Conservation (phyloP, 2,113 vertebrate species). For the Dasyornis broadbenti region DNA sequence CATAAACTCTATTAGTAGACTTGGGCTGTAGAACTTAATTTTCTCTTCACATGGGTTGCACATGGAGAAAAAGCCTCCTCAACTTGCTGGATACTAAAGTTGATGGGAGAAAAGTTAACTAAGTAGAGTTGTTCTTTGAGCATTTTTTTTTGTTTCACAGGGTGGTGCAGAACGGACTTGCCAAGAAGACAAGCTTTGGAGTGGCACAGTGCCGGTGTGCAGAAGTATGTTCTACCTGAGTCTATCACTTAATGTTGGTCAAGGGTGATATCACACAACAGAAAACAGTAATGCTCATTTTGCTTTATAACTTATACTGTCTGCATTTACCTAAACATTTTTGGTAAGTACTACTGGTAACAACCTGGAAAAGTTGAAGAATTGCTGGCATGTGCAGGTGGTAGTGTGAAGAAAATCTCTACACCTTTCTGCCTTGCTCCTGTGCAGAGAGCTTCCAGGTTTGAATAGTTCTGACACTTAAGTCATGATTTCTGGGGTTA, state of each 20-base stretch:
- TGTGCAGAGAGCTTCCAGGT: neutral
- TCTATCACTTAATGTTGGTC: neutral
- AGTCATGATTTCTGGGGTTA: neutral
- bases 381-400: neutral
- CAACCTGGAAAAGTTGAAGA: neutral
- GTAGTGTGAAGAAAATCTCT: neutral
- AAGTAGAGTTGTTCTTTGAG: neutral
- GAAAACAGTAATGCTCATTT: neutral
- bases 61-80: neutral
- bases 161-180: constrained; percentile 82
- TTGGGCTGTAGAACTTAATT: neutral
- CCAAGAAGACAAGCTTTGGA: constrained; percentile 84
- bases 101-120: neutral
- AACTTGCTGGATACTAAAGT: neutral
- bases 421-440: neutral
- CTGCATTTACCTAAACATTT: neutral
- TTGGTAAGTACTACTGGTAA: neutral
- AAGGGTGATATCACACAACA: neutral
- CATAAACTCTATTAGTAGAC: neutral
- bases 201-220: constrained; percentile 79
- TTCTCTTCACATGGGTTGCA: neutral
- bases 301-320: neutral
- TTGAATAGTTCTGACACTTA: neutral
- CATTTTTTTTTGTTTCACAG: constrained; percentile 62
- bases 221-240: constrained; percentile 76